Evolutionary conservation across 2,797 vertebrate genomes (phyloP).

Genomic region (Anisognathus igniventris): DNA sequence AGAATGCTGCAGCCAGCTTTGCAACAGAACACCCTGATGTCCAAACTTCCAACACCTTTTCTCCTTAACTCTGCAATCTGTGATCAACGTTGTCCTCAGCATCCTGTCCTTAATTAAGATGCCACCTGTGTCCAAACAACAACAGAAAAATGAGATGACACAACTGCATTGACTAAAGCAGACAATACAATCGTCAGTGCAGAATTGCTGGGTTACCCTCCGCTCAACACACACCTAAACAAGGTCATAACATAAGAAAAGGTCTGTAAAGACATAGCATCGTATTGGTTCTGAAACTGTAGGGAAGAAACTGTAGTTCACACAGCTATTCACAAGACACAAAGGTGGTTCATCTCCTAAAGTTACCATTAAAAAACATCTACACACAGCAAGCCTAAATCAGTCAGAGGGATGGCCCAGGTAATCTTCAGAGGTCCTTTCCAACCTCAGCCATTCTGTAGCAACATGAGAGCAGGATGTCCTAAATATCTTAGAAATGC

Average conservation of each 20-base stretch:
- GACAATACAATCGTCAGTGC: background rate
- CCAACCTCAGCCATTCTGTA: background rate
- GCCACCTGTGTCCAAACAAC: background rate
- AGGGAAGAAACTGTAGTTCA: background rate
- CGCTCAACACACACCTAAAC: background rate
- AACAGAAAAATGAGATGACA: background rate
- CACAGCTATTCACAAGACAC: background rate
- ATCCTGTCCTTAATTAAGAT: background rate
- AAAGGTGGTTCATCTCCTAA: background rate
- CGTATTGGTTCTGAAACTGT: background rate
- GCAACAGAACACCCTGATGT: rapidly evolving
- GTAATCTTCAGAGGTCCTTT: background rate
- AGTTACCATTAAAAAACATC: background rate
- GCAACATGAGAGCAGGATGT: background rate
- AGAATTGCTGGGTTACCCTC: background rate
- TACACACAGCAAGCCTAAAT: background rate
- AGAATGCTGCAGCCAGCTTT: background rate
- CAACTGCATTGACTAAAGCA: background rate
- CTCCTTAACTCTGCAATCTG: background rate
- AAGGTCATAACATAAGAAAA: background rate
- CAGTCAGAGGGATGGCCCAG: background rate
- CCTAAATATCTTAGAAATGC: background rate
- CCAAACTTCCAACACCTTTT: background rate
- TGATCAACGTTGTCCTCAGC: background rate
- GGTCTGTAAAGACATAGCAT: background rate